Conservation (phyloP, 2,797 vertebrate genomes). For the Catharus ustulatus region DNA sequence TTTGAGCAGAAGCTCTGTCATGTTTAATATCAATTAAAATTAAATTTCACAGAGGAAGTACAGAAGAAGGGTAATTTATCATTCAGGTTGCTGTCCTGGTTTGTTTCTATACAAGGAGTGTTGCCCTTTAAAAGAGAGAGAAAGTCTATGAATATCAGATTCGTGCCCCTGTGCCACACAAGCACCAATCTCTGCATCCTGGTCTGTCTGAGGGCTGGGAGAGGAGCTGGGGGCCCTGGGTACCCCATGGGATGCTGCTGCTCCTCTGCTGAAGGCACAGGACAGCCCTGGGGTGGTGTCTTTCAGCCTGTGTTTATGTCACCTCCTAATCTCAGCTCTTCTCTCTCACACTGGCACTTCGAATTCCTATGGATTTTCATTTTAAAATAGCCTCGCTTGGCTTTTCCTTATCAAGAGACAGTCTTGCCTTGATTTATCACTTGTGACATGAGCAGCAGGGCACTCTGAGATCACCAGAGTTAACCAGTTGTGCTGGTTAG, state of each 20-base stretch:
- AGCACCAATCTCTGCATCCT: background rate
- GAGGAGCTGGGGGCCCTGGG: background rate
- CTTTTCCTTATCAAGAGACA: slow-evolving; percentile 30
- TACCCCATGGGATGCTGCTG: fast-evolving
- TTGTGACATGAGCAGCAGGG: background rate
- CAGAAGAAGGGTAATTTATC: slow-evolving; percentile 7
- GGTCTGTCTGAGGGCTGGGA: fast-evolving
- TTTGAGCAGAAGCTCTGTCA: slow-evolving; percentile 8
- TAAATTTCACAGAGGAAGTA: slow-evolving; percentile 16
- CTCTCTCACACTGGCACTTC: background rate
- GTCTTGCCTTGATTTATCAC: background rate
- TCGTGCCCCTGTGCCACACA: background rate
- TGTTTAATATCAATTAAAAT: slow-evolving; percentile 38
- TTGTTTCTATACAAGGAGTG: background rate
- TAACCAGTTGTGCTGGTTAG: background rate
- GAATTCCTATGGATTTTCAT: slow-evolving; percentile 26
- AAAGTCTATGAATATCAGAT: slow-evolving; percentile 39
- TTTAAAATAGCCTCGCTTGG: slow-evolving; percentile 21
- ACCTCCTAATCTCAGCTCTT: background rate
- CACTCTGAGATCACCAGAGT: background rate
- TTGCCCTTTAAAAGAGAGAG: slow-evolving; percentile 38
- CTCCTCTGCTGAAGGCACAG: background rate
- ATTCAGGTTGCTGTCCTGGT: background rate
- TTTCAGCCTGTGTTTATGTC: background rate
- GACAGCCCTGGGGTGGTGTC: background rate